Evolutionary conservation across 2,888 invertebrate species (phyloP).

Genomic region (Leptarthrus brevirostris): DNA sequence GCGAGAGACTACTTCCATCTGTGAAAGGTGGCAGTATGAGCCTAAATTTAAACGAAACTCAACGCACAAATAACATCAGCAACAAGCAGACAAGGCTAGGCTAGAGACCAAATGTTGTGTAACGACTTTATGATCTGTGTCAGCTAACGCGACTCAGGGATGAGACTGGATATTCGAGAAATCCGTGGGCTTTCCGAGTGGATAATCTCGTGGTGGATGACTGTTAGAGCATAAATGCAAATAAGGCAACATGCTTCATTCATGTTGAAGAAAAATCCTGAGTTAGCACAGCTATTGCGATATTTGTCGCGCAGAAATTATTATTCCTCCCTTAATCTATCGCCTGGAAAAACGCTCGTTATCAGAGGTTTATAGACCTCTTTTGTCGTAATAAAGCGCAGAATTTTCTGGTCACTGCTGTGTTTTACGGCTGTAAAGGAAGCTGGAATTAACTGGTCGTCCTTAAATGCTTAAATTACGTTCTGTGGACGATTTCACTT

Average conservation of each 20-base stretch:
- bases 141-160: slow-evolving; percentile 14
- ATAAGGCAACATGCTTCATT: not conserved
- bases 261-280: not conserved
- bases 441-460: not conserved
- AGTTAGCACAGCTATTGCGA: not conserved
- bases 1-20: slow-evolving; percentile 11
- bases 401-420: slow-evolving; percentile 8
- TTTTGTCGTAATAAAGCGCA: slow-evolving; percentile 2
- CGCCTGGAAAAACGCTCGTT: slow-evolving; percentile 20
- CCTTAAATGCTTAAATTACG: slow-evolving; percentile 19
- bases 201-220: slow-evolving; percentile 30
- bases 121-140: slow-evolving; percentile 53
- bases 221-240: slow-evolving; percentile 18
- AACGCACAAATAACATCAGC: slow-evolving; percentile 39
- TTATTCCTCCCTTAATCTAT: not conserved
- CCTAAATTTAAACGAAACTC: slow-evolving; percentile 41
- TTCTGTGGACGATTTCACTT: not conserved
- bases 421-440: not conserved
- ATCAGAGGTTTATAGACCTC: slow-evolving; percentile 31
- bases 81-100: slow-evolving; percentile 44
- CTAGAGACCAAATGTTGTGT: slow-evolving; percentile 51
- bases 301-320: not conserved
- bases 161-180: slow-evolving; percentile 20
- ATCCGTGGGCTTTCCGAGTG: slow-evolving; percentile 20
- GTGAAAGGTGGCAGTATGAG: slow-evolving; percentile 1